Percentiles rank a stretch among this genome's conserved stretches.
Conservation (phyloP, 2,113 vertebrate species). For the Serilophus lunatus region DNA sequence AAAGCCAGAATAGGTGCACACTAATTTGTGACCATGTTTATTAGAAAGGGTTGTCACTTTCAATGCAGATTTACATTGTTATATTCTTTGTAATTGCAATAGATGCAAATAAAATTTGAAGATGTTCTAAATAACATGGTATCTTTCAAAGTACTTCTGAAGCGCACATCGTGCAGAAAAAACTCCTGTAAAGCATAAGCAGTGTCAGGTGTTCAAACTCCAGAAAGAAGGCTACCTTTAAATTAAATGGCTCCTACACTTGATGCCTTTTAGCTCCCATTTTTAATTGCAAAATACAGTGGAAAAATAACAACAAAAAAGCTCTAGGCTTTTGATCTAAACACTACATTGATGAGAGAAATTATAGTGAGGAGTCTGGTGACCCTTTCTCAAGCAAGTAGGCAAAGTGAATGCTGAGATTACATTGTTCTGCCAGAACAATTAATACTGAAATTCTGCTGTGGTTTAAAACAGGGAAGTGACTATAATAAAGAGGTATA, state of each 20-base stretch:
- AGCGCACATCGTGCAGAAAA: neutral
- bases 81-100: slow-evolving; percentile 90
- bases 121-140: slow-evolving; percentile 38
- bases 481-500: neutral
- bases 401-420: neutral
- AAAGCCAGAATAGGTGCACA: slow-evolving; percentile 44
- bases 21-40: slow-evolving; percentile 61
- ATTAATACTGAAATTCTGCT: neutral
- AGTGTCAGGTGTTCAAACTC: neutral
- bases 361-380: neutral
- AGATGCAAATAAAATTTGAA: slow-evolving; percentile 89
- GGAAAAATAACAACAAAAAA: neutral
- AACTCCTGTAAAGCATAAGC: neutral
- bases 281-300: neutral
- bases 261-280: neutral
- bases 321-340: neutral
- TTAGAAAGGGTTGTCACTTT: slow-evolving; percentile 86
- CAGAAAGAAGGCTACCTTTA: neutral
- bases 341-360: neutral
- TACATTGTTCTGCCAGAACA: neutral
- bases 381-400: neutral
- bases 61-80: slow-evolving; percentile 79
- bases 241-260: neutral
- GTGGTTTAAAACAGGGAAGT: neutral
- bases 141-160: slow-evolving; percentile 49